These are phyloP conservation scores for Kobus ellipsiprymnus DNA, from an alignment of 2,113 vertebrate genomes.

Conservation along the genomic window DNA sequence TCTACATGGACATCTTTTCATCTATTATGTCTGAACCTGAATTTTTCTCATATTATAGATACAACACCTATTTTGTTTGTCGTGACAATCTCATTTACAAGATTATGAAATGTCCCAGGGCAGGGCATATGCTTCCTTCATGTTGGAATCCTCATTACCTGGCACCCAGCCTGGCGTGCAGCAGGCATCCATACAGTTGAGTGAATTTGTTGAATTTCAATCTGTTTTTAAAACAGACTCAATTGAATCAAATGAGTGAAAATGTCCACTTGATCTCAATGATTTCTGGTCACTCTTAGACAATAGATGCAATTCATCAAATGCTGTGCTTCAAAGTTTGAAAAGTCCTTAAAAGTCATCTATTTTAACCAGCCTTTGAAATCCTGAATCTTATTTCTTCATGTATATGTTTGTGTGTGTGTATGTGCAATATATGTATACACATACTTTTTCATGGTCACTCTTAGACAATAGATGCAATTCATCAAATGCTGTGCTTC, in stretches of 20 bases:
- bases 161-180: background rate
- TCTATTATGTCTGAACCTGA: background rate
- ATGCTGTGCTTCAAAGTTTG: background rate
- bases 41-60: background rate
- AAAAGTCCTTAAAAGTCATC: background rate
- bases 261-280: background rate
- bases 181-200: constrained; percentile 2
- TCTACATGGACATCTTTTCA: background rate
- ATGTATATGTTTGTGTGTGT: background rate
- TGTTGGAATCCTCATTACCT: background rate
- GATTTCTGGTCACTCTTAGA: background rate
- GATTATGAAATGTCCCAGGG: background rate
- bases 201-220: constrained; percentile 33
- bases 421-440: background rate
- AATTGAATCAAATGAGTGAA: constrained; percentile 24
- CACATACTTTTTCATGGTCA: background rate
- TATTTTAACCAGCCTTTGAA: background rate
- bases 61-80: background rate
- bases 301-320: background rate
- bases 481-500: background rate
- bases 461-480: background rate
- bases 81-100: background rate
- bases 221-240: constrained; percentile 29
- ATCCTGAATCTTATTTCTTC: background rate
- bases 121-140: background rate